phyloP scores from a whole-genome alignment of 1,140 invertebrate species.

The Leptinotarsa texana region DNA sequence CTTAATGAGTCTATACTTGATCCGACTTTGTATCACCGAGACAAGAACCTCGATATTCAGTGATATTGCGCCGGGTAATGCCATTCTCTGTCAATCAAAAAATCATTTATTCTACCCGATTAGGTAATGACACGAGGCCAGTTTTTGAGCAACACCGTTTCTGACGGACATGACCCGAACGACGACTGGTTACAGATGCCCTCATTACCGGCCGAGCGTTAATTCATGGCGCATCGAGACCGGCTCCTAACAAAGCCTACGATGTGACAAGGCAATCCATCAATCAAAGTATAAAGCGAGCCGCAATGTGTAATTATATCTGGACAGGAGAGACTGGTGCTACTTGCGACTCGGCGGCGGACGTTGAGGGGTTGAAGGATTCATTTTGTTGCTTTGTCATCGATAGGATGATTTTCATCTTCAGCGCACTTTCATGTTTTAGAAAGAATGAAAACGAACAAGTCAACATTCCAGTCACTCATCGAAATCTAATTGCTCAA shows the following conservation, averaged over 20 bases:
- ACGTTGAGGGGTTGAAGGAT: conserved; percentile 2
- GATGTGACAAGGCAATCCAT: conserved; percentile 41
- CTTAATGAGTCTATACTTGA: neutral
- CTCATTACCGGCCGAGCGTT: conserved; percentile 31
- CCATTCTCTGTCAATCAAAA: conserved; percentile 22
- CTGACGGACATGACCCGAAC: conserved; percentile 34
- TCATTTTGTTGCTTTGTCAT: too few species aligned
- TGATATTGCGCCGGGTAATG: neutral
- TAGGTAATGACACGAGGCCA: conserved; percentile 30
- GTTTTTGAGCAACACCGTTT: conserved; percentile 41
- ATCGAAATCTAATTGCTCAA: too few species aligned
- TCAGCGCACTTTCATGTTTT: too few species aligned
- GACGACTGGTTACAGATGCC: conserved; percentile 39
- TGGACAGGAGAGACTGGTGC: conserved; percentile 27
- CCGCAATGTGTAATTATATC: conserved; percentile 39
- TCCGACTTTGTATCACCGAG: neutral
- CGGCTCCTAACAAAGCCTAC: conserved; percentile 25
- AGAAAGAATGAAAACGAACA: too few species aligned
- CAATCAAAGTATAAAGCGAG: conserved; percentile 41
- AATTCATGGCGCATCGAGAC: conserved; percentile 38
- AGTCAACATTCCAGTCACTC: too few species aligned
- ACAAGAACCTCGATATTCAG: conserved; percentile 8
- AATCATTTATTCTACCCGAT: conserved; percentile 31
- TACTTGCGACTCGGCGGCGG: neutral
- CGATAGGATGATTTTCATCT: too few species aligned